Evolutionary conservation across 1,140 invertebrate species (phyloP), one percentile per base, ranked within the genome.

Genomic region (Heliconius congener): DNA sequence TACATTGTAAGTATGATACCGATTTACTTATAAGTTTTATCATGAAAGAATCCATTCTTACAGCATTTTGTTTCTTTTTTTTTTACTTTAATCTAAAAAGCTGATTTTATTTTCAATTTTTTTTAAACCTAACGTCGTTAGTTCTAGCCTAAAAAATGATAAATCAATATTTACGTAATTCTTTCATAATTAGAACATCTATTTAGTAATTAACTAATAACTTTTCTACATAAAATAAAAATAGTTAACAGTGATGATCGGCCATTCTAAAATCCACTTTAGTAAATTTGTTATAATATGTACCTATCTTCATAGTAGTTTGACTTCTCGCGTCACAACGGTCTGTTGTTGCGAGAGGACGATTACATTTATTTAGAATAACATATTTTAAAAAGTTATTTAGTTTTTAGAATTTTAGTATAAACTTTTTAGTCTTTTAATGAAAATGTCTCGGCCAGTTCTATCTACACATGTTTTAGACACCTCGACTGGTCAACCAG

Each of bases 391-490:
- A 8, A 52, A 52, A 52, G 18, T 19, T 52, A 52, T 52, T 52
- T 52, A 8, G 2, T 11, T 23, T 57, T 9, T 57, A 57, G 8
- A 23, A 57, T 23, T 66, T 5, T 30, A 16, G 4, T 27, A 60
- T n/a, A 9, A 27, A 6, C 4, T 27, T 66, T 27, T 23, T 13
- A 66, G 60, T 66, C 13, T 27, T 60, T 23, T 3, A 60, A 30
- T 66, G 18, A 66, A 30, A 27, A 92, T 94, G 91, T 90, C 91
- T 27, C 83, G 88, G 11, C 93, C 95, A 9, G 86, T 94, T 37
- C 87, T 96, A 76, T 96, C 96, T 2, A 97, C 96, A 2, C 96
- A 97, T 83, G 96, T 97, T 1, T 87, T 97, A 30, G 97, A 97
- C 82, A 96, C 95, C 0, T 95, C 96, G 1, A 96, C 95, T 46